phyloP scores from a whole-genome alignment of 2,797 vertebrate species.

The Xerus rutilus region DNA sequence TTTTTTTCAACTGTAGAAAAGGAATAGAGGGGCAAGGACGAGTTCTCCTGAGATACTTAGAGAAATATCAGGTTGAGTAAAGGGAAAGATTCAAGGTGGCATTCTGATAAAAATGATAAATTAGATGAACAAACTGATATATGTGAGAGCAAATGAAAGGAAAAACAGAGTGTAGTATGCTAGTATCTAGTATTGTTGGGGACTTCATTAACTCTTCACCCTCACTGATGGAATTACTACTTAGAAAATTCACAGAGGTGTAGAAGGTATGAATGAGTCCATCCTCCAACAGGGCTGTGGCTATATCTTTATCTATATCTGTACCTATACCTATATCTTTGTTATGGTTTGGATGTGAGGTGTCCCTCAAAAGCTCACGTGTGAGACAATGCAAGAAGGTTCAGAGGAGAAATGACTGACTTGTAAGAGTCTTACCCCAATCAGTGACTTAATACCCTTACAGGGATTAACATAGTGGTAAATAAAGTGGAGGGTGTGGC shows the following conservation, averaged over 20 bases:
- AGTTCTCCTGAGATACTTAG: not conserved
- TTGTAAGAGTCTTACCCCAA: too few relatives aligned
- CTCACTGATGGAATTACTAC: not conserved
- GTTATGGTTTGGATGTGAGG: too few relatives aligned
- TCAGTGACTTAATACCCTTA: too few relatives aligned
- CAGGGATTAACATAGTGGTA: too few relatives aligned
- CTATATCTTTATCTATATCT: not conserved
- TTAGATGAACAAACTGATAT: not conserved
- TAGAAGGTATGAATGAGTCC: not conserved
- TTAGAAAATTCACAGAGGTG: not conserved
- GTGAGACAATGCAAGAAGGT: too few relatives aligned
- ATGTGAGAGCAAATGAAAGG: not conserved
- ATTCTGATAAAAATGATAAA: not conserved
- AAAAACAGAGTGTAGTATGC: not conserved
- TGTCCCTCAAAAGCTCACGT: too few relatives aligned
- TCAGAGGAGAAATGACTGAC: too few relatives aligned
- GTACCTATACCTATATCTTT: too few relatives aligned
- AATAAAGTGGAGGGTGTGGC: too few relatives aligned
- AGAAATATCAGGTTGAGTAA: not conserved
- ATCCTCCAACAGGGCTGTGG: not conserved
- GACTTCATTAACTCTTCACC: not conserved
- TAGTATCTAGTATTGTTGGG: not conserved
- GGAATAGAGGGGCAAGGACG: not conserved
- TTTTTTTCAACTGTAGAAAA: not conserved
- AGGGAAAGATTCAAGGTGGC: not conserved